Evolutionary conservation across 2,888 invertebrate genomes (phyloP), one percentile per base, ranked within the genome.

Genomic region (Glyphotaelius pellucidus): DNA sequence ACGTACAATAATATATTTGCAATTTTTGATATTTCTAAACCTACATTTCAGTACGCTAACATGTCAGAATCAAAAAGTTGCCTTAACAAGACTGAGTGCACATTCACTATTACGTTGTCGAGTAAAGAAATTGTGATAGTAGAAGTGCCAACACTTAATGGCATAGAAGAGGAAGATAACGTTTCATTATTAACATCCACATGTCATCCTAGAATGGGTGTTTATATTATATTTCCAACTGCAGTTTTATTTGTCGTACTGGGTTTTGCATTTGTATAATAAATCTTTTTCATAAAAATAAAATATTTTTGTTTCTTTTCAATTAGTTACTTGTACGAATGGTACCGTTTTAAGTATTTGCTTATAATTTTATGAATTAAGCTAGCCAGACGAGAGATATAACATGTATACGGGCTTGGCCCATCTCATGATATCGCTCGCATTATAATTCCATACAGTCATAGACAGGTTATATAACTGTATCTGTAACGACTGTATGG

Each of bases 11-110:
- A 98, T 94, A 98, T 98, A 94, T 98, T 98, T 95, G 98, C 98
- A 11, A 96, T 98, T 93, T 98, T 98, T 94, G 98, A 98, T 95
- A 98, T 98, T 94, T 97, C 97, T 94, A 98, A 98, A 94, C 98
- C 98, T 25, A 98, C 98, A 93, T 98, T 98, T 95, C 97, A 97
- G 94, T 98, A 97, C 95, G 96, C 97, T 80, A 97, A 97, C 94
- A 96, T 97, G 94, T 96, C 97, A 2, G 96, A 96, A 93, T 96
- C 97, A 7, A 97, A 97, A 94, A 96, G 96, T 89, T 98, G 98
- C 95, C 95, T 98, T 14, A 98, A 98, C 95, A 96, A 96, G 94
- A 98, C 98, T 0, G 96, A 97, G 94, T 98, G 98, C 95, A 97
- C 96, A 86, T 98, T 98, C 95, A 95, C 97, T 47, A 96, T 98